phyloP scores from a whole-genome alignment of 2,797 vertebrate species.

The Erithacus rubecula region DNA sequence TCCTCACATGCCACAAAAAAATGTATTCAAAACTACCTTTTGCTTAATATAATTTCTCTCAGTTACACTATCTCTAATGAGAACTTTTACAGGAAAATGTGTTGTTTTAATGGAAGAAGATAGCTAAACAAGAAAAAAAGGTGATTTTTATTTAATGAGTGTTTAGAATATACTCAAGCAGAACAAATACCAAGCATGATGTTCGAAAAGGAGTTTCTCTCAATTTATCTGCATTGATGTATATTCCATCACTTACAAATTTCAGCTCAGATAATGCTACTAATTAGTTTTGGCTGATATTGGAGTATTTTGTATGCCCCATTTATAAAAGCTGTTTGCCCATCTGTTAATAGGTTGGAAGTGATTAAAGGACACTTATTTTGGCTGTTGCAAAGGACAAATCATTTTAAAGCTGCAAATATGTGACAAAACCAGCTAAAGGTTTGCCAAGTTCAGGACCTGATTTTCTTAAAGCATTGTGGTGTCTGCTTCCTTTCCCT shows the following conservation, averaged over 20 bases:
- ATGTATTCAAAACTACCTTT: not conserved
- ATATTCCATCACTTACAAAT: conserved; percentile 70
- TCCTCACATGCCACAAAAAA: not conserved
- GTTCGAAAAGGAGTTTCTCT: conserved; percentile 57
- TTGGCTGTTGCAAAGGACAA: conserved; percentile 78
- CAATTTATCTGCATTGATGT: conserved; percentile 65
- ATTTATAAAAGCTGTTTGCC: conserved; percentile 79
- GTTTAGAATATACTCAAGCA: not conserved
- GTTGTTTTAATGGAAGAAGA: not conserved
- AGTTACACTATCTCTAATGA: not conserved
- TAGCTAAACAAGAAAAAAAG: not conserved
- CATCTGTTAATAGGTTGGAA: conserved; percentile 83
- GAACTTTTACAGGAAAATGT: not conserved
- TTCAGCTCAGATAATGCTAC: conserved; percentile 73
- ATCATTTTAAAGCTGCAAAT: conserved; percentile 76
- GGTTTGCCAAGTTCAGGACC: conserved; percentile 75
- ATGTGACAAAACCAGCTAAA: conserved; percentile 71
- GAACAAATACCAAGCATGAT: conserved; percentile 1
- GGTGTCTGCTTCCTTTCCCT: conserved; percentile 26
- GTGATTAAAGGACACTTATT: conserved; percentile 81
- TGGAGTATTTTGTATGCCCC: conserved; percentile 78
- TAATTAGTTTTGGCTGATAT: conserved; percentile 80
- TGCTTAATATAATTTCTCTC: not conserved
- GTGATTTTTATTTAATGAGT: not conserved
- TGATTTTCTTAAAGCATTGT: conserved; percentile 47